These are phyloP conservation scores for Hydropsyche betteni DNA, from an alignment of 2,888 invertebrate genomes.

Conservation along the genomic window DNA sequence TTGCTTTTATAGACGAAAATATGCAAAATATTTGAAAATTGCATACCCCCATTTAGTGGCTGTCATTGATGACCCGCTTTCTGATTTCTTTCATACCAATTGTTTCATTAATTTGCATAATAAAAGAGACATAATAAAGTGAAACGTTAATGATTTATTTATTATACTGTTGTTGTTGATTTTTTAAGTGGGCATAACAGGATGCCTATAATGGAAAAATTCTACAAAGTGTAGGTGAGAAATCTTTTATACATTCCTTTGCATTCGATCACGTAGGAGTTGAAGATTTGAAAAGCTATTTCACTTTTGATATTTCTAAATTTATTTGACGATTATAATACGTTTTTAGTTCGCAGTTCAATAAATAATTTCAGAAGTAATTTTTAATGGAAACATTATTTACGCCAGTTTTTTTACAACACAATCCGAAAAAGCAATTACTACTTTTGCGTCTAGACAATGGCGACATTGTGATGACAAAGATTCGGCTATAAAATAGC, in stretches of 20 bases:
- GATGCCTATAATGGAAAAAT: conserved; percentile 19
- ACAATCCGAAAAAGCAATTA: too few species aligned
- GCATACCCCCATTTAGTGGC: neutral
- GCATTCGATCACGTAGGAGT: conserved; percentile 8
- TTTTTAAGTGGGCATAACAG: conserved; percentile 18
- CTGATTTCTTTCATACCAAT: neutral
- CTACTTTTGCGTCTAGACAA: too few species aligned
- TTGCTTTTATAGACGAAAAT: neutral
- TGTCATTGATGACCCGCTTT: neutral
- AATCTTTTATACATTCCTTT: conserved; percentile 2
- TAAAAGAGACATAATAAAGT: neutral
- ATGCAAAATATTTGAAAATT: conserved; percentile 2
- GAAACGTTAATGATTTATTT: conserved; percentile 15
- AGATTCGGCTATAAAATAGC: too few species aligned
- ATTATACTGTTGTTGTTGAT: conserved; percentile 3
- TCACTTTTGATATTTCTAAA: too few species aligned
- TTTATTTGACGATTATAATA: too few species aligned
- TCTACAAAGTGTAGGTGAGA: conserved; percentile 10
- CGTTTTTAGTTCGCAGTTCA: too few species aligned
- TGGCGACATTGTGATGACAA: too few species aligned
- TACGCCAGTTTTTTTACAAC: too few species aligned
- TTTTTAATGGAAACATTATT: too few species aligned
- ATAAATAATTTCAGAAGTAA: too few species aligned
- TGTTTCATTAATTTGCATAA: neutral
- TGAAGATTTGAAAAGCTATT: neutral